Conservation (phyloP, 2,797 vertebrate genomes). For the Acanthurus tractus region DNA sequence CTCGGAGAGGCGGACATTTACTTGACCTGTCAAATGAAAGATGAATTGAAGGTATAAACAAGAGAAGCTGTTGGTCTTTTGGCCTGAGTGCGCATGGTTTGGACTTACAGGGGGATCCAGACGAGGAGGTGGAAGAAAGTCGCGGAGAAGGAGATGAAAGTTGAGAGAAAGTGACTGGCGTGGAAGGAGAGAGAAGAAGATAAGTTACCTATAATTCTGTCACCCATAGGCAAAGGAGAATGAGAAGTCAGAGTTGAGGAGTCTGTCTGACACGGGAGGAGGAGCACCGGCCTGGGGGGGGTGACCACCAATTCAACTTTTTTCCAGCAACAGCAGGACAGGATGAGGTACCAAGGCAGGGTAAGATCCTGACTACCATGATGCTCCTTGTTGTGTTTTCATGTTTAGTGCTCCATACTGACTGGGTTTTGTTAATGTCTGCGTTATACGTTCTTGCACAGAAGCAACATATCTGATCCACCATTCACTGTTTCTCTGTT, state of each 20-base stretch:
- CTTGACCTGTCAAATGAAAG: constrained; percentile 63
- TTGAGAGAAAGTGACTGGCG: constrained; percentile 39
- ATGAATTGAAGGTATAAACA: constrained; percentile 73
- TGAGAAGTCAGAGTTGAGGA: constrained; percentile 61
- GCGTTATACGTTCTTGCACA: constrained; percentile 13
- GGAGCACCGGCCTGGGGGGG: constrained; percentile 52
- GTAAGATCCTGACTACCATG: constrained; percentile 71
- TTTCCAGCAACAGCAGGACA: constrained; percentile 64
- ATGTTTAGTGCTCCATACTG: constrained; percentile 15
- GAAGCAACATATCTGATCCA: constrained; percentile 22
- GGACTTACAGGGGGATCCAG: constrained; percentile 51
- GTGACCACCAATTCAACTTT: constrained; percentile 51
- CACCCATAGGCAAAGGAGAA: constrained; percentile 59
- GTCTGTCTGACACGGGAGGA: constrained; percentile 64
- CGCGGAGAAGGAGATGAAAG: constrained; percentile 32
- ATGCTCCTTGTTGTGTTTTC: constrained; percentile 51
- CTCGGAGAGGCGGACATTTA: constrained; percentile 58
- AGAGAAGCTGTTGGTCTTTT: constrained; percentile 53
- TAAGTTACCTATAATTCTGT: constrained; percentile 40
- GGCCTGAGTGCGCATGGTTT: constrained; percentile 43
- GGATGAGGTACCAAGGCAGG: constrained; percentile 85
- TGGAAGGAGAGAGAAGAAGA: constrained; percentile 15
- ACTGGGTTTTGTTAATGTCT: constrained; percentile 13
- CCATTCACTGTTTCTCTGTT: constrained; percentile 14
- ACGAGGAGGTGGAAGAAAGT: constrained; percentile 38